These are phyloP conservation scores for Sebastes trivittatus DNA, from an alignment of 2,797 vertebrate genomes.

Conservation along the genomic window DNA sequence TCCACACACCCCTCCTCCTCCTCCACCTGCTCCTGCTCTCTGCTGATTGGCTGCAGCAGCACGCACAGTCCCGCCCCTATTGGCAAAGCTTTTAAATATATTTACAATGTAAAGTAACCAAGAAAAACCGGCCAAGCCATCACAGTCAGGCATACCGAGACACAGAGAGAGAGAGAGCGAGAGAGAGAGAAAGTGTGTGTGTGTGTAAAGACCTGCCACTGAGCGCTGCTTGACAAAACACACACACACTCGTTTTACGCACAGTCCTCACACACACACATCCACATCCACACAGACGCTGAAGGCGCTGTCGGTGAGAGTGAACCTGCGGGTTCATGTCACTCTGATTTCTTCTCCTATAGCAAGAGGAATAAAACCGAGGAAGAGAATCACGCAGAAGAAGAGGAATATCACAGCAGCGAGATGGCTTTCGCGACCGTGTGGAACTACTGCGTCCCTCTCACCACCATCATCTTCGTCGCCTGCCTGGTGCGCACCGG, in stretches of 20 bases:
- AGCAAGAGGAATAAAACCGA: constrained; percentile 77
- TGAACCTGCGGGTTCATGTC: constrained; percentile 80
- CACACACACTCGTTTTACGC: constrained; percentile 1
- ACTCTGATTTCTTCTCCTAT: constrained; percentile 65
- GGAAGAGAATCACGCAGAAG: constrained; percentile 29
- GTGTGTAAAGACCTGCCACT: constrained; percentile 54
- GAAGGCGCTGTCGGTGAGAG: constrained; percentile 61
- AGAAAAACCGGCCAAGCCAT: constrained; percentile 65
- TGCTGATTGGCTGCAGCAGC: constrained; percentile 63
- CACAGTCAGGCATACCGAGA: constrained; percentile 20
- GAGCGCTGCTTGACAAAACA: constrained; percentile 43
- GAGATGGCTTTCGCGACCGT: constrained; percentile 75
- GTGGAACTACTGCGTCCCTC: constrained; percentile 83
- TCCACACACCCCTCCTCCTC: too few species aligned
- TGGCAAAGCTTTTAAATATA: constrained; percentile 66
- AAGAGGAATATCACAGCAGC: constrained; percentile 60
- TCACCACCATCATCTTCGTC: constrained; percentile 67
- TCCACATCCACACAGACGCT: constrained; percentile 22
- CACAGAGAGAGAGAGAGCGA: neutral
- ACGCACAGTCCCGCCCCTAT: constrained; percentile 58
- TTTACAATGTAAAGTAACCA: constrained; percentile 79
- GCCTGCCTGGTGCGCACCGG: constrained; percentile 76
- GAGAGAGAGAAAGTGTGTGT: constrained; percentile 42
- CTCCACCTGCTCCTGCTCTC: neutral
- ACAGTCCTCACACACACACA: constrained; percentile 8